Base-by-base conservation (phyloP, 2,888 invertebrate genomes). In the Oxystoma pomonae region DNA sequence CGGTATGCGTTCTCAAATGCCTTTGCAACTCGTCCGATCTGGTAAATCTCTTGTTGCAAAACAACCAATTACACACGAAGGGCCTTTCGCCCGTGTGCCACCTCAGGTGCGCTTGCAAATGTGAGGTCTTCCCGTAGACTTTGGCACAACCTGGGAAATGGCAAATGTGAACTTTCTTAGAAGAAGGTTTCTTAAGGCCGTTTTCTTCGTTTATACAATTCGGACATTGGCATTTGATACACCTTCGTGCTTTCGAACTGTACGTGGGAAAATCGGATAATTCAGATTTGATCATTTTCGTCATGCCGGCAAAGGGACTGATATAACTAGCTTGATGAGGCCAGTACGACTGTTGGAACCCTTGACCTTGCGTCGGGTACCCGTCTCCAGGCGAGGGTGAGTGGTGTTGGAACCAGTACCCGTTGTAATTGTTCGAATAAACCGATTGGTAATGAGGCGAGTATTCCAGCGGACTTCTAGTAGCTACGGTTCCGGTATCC, bases 41-140 rank as follows among this genome's bases (percentile, higher is more conserved):
- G 1, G 96, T 96, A 80, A 96, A 96, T 1, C 91, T 83, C 77
- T 96, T 96, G 3, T 92, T 93, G 77, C 96, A 96, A 73, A 91
- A 91, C 60, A 92, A 76, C 93, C 93, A 94, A 76, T 88, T 88
- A 80, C 96, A 96, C 0, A 90, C 87, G 76, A 94, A 96, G 0
- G 96, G 96, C 7, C 95, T 83, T 76, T 96, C 96, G 0, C 95
- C 95, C 0, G 92, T 93, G 76, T 97, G 97, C 95, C 94, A 95
- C 58, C 96, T 73, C 0, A 80, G 67, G 68, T 80, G 80, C 0
- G 80, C 77, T 59, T 77, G 77, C 66, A 98, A 80, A 76, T 98
- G 97, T 0, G 96, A 96, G 0, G 96, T 95, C 80, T 96, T 96
- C 16, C 93, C 94, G 80, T 97, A 98, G 16, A 94, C 89, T 74